These are phyloP conservation scores for Syngnathoides biaculeatus DNA, from an alignment of 2,113 vertebrate species.

Conservation along the genomic window DNA sequence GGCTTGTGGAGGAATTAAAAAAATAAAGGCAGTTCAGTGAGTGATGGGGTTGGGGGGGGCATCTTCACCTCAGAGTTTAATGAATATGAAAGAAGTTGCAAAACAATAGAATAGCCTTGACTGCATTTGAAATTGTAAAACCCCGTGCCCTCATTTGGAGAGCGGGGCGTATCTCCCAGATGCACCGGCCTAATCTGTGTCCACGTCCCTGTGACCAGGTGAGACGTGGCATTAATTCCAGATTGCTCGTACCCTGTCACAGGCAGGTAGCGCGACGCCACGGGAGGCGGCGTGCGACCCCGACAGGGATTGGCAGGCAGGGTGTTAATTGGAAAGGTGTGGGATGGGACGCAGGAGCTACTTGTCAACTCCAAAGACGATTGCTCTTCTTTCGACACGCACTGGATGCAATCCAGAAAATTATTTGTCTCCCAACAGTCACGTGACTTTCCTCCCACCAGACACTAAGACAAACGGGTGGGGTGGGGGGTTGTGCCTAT, in stretches of 20 bases:
- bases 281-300: conserved; percentile 83
- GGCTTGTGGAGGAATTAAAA: conserved; percentile 69
- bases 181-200: conserved; percentile 91
- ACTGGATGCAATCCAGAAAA: conserved; percentile 56
- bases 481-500: conserved; percentile 27
- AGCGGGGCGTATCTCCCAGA: conserved; percentile 88
- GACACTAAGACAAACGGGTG: conserved; percentile 38
- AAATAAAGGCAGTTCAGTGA: conserved; percentile 53
- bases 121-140: conserved; percentile 94
- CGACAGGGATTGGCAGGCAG: conserved; percentile 86
- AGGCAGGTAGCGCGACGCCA: conserved; percentile 82
- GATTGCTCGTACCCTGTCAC: conserved; percentile 81
- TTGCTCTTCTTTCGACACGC: conserved; percentile 50
- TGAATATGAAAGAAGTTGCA: conserved; percentile 93
- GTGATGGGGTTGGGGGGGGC: too few species aligned
- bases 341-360: conserved; percentile 77
- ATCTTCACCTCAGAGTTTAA: conserved; percentile 86
- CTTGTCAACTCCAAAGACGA: conserved; percentile 60
- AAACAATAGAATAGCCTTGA: conserved; percentile 79
- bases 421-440: conserved; percentile 46
- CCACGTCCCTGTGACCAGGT: conserved; percentile 78
- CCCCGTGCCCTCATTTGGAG: conserved; percentile 91
- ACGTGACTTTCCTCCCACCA: conserved; percentile 38
- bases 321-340: conserved; percentile 97
- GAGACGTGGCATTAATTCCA: conserved; percentile 88